These are phyloP conservation scores for Brachylomia viminalis DNA, from an alignment of 2,888 invertebrate species.

Conservation along the genomic window DNA sequence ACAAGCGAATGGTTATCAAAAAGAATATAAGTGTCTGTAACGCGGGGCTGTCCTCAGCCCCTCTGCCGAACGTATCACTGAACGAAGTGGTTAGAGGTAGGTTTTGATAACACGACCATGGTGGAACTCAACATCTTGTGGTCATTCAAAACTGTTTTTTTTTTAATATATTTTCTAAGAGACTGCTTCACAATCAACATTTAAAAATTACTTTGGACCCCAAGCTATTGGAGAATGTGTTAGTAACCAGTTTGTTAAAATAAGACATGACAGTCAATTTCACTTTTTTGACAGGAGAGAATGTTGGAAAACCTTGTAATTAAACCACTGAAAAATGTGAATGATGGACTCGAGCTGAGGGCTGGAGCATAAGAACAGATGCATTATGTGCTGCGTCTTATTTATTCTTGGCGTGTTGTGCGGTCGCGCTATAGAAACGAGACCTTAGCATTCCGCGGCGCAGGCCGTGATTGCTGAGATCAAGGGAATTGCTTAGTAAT, in stretches of 20 bases:
- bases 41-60: constrained; percentile 51
- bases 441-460: constrained; percentile 62
- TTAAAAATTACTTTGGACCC: too few species aligned
- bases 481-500: constrained; percentile 74
- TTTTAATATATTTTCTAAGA: too few species aligned
- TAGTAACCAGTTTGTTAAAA: too few species aligned
- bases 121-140: too few species aligned
- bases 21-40: constrained; percentile 65
- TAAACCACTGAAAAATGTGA: too few species aligned
- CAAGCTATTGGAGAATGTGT: too few species aligned
- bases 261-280: too few species aligned
- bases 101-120: constrained; percentile 3
- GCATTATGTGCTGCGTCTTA: neutral
- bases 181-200: too few species aligned
- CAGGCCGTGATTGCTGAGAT: constrained; percentile 69
- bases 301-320: too few species aligned
- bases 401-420: constrained; percentile 1
- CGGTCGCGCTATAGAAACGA: constrained; percentile 27
- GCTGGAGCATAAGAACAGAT: neutral
- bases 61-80: constrained; percentile 60
- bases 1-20: constrained; percentile 65
- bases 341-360: too few species aligned
- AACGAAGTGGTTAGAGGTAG: constrained; percentile 51
- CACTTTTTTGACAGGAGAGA: too few species aligned
- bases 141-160: too few species aligned